Base-by-base conservation (phyloP, 2,888 invertebrate genomes). In the Xylota segnis region DNA sequence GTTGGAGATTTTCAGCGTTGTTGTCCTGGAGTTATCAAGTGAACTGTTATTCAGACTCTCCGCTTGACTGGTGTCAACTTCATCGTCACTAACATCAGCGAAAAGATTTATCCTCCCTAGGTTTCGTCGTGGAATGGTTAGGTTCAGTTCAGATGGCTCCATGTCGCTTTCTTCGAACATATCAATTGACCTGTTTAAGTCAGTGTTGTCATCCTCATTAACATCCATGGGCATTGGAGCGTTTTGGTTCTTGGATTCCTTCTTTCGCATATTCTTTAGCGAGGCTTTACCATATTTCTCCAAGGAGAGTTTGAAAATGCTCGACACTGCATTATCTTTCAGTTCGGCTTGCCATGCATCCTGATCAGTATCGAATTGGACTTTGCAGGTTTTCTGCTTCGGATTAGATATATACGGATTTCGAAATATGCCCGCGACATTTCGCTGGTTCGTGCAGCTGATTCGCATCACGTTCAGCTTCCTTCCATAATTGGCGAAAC, bases 1-100 rank as follows among this genome's bases (percentile, higher is more conserved):
- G 75, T 90, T 91, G 2, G 92, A 91, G 7, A 90, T 88, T 34
- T 89, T 87, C 23, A 92, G 87, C 29, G 61, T 61, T 2, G 88
- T 59, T n/a, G 16, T 23, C 50, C 58, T 12, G 1, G 56, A 9
- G 6, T 23, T 7, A 4, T 50, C 50, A 4, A 9, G 7, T 32
- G 50, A 14, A 71, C n/a, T 74, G 5, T 65, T 50, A 1, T 58
- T 6, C 0, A 32, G 23, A 12, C 47, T 52, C 0, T 70, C 5
- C 4, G 45, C 45, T n/a, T 70, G 50, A 0, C 16, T 58, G 10
- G 10, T 14, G 4, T 54, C 43, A 14, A 50, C 34, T 6, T 89
- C 89, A 52, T 89, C 88, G 45, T 89, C 89, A 52, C 88, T 89
- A 32, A 90, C 34, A 5, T 83, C 86, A 5, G 76, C 84, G 52